Conservation (phyloP, 2,797 vertebrate genomes). For the Rousettus madagascariensis region DNA sequence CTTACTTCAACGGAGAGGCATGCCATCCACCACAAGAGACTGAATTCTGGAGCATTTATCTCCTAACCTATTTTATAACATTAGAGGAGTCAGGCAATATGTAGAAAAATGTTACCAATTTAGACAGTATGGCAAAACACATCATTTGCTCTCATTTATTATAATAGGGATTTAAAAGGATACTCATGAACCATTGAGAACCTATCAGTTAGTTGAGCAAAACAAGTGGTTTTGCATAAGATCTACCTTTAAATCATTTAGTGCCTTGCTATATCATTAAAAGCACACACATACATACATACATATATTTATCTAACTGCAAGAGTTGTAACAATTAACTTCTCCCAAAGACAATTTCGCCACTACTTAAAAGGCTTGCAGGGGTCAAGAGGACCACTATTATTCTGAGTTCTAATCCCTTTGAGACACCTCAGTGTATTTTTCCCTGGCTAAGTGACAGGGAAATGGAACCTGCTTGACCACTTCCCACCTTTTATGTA, state of each 20-base stretch:
- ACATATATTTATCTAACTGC: background rate
- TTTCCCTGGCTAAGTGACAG: background rate
- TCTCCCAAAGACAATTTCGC: background rate
- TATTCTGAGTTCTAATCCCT: background rate
- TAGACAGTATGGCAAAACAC: background rate
- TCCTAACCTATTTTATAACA: constrained; percentile 30
- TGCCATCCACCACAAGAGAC: background rate
- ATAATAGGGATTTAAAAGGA: constrained; percentile 66
- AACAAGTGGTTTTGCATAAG: constrained; percentile 55
- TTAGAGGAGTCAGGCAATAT: background rate
- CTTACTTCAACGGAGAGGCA: background rate
- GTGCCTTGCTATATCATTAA: constrained; percentile 1
- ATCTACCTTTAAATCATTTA: constrained; percentile 30
- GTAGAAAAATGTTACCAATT: constrained; percentile 54
- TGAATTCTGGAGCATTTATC: background rate
- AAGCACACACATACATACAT: background rate
- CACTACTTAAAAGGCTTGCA: background rate
- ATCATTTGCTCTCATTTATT: constrained; percentile 52
- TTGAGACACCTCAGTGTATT: background rate
- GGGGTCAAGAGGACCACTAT: background rate
- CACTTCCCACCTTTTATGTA: background rate
- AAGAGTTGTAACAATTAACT: background rate
- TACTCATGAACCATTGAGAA: constrained; percentile 50
- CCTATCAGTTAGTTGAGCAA: constrained; percentile 42
- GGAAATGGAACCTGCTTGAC: background rate